A percentile compares a stretch with the other conserved stretches of the same genome.
Evolutionary conservation across 1,140 invertebrate species (phyloP).

Genomic region (Helicoverpa zea): DNA sequence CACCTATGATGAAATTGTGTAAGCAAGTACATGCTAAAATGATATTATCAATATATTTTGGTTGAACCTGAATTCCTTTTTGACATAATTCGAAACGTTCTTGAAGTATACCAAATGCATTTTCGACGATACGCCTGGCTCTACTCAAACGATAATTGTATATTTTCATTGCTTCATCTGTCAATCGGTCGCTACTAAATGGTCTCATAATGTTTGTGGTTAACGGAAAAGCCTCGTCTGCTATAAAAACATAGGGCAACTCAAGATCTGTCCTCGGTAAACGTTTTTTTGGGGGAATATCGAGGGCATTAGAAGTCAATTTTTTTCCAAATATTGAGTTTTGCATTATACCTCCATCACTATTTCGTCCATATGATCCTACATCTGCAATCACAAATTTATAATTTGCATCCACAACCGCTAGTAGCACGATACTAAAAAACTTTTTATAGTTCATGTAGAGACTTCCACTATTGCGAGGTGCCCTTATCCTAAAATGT

Average conservation of each 20-base stretch:
- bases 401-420: conserved; percentile 70
- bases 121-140: too few relatives aligned
- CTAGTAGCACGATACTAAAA: conserved; percentile 75
- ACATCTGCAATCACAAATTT: conserved; percentile 71
- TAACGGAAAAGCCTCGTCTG: too few relatives aligned
- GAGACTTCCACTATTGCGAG: conserved; percentile 65
- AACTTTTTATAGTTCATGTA: conserved; percentile 74
- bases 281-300: conserved; percentile 6
- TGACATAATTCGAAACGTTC: background rate
- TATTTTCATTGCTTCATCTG: too few relatives aligned
- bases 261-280: background rate
- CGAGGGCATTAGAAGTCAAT: conserved; percentile 16
- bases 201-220: too few relatives aligned
- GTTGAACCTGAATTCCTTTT: background rate
- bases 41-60: conserved; percentile 12
- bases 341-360: conserved; percentile 58
- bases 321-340: too few relatives aligned
- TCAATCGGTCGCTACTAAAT: too few relatives aligned
- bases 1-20: background rate
- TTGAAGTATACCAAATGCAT: too few relatives aligned
- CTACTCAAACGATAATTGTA: too few relatives aligned
- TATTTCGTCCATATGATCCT: conserved; percentile 64
- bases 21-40: background rate
- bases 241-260: too few relatives aligned
- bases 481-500: conserved; percentile 69